Percentiles rank a stretch among this genome's conserved stretches.
phyloP scores from a whole-genome alignment of 2,888 invertebrate species.

The Clunio marinus region DNA sequence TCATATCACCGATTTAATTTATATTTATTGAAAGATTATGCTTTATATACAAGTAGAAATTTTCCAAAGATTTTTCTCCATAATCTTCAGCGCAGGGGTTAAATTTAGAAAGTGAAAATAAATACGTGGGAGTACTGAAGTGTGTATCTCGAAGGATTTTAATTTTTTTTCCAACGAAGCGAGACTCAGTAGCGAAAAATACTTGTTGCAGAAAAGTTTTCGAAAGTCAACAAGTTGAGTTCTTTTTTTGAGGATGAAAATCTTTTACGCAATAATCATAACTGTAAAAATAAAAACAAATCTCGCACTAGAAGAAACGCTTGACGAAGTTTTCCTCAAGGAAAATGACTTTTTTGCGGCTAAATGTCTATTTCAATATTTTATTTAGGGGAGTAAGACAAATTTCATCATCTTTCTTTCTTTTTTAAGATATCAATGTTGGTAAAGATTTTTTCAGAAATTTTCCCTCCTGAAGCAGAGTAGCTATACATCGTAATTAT shows the following conservation, averaged over 20 bases:
- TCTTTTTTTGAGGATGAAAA: not conserved
- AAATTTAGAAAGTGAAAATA: not conserved
- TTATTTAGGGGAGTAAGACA: not conserved
- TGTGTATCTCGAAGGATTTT: not conserved
- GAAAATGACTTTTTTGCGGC: no score
- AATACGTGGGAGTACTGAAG: not conserved
- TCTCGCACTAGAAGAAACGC: no score
- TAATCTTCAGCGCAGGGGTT: not conserved
- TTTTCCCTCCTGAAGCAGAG: no score
- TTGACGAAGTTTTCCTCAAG: no score
- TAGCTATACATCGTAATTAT: no score
- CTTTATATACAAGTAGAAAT: not conserved
- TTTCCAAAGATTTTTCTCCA: not conserved
- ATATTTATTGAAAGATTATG: conserved; percentile 36
- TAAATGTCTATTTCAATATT: not conserved
- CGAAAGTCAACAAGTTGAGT: not conserved
- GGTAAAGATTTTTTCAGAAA: not conserved
- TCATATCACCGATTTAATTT: conserved; percentile 25
- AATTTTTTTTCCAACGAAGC: conserved; percentile 19
- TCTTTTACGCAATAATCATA: not conserved
- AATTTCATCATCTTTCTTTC: not conserved
- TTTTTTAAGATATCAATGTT: not conserved
- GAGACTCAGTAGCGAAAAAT: not conserved
- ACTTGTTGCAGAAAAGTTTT: not conserved
- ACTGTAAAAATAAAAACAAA: not conserved